Evolutionary conservation across 2,113 vertebrate genomes (phyloP).

Genomic region (Pseudorectes ferrugineus): DNA sequence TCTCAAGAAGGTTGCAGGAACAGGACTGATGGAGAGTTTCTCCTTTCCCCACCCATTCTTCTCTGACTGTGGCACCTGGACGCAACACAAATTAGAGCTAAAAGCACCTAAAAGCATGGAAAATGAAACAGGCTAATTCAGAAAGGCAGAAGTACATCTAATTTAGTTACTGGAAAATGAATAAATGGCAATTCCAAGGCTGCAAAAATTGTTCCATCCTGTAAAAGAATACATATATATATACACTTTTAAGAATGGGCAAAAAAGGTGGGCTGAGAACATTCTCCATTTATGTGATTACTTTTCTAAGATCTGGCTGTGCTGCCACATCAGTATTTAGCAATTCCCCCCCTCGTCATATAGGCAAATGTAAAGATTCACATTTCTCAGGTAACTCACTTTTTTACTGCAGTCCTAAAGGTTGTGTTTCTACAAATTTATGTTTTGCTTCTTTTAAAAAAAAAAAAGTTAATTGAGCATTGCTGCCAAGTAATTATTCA

Average conservation of each 20-base stretch:
- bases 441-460: background rate
- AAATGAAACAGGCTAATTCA: background rate
- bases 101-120: background rate
- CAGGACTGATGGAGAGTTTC: background rate
- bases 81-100: background rate
- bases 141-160: background rate
- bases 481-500: background rate
- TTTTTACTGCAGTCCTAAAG: background rate
- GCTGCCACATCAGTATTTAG: background rate
- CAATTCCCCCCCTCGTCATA: fast-evolving
- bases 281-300: background rate
- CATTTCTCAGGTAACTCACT: background rate
- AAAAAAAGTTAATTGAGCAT: background rate
- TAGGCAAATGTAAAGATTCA: background rate
- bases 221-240: background rate
- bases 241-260: background rate
- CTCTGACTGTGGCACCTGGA: background rate
- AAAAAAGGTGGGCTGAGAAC: background rate
- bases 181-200: background rate
- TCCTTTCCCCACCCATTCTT: background rate
- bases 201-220: background rate
- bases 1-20: background rate
- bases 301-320: background rate
- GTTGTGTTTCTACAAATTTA: background rate
- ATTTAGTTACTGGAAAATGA: background rate